Evolutionary conservation across 2,888 invertebrate species (phyloP).

Genomic region (Monopis laevigella): DNA sequence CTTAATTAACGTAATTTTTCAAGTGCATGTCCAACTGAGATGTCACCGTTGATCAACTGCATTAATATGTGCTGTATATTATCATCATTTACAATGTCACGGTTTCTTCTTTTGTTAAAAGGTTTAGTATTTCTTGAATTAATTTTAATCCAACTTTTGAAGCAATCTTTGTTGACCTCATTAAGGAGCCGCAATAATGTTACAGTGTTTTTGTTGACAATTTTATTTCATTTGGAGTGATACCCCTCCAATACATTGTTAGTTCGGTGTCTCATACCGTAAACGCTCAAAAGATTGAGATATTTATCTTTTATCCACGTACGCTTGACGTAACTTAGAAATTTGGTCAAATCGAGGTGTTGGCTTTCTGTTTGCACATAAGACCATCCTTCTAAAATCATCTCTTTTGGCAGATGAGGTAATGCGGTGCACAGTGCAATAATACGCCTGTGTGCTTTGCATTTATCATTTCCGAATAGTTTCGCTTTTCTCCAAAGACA

Average conservation of each 20-base stretch:
- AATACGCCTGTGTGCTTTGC: background rate
- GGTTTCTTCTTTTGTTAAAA: background rate
- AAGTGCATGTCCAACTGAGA: background rate
- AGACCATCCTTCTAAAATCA: background rate
- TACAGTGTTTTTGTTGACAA: constrained; percentile 6
- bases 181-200: background rate
- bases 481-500: constrained; percentile 9
- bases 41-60: too few relatives aligned
- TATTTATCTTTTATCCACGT: background rate
- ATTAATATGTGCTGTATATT: too few relatives aligned
- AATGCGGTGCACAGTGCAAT: background rate
- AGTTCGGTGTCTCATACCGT: constrained; percentile 4
- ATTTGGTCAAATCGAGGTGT: background rate
- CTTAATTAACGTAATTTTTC: constrained; percentile 2
- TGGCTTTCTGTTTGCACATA: background rate
- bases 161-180: background rate
- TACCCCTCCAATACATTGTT: constrained; percentile 5
- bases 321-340: background rate
- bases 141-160: background rate
- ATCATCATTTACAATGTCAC: too few relatives aligned
- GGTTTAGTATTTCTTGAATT: background rate
- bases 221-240: background rate
- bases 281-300: background rate
- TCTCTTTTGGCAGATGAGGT: background rate
- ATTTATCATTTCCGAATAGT: background rate